Conservation (phyloP, 2,888 invertebrate genomes). For the Alloscopus bannaensis region DNA sequence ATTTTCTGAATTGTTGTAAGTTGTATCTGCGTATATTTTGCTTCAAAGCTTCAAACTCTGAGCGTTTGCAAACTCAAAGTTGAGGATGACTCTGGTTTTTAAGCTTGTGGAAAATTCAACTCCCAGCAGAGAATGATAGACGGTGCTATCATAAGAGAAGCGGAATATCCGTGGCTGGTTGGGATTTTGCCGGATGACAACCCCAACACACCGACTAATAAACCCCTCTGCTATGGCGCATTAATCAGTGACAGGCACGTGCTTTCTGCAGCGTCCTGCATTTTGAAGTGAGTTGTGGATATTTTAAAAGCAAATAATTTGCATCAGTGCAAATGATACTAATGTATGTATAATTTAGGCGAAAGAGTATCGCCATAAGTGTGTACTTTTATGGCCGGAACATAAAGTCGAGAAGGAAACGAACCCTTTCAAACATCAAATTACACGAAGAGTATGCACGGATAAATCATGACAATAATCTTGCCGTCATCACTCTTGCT, state of each 20-base stretch:
- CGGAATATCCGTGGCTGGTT: conserved; percentile 55
- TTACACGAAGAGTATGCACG: conserved; percentile 31
- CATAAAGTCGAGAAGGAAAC: conserved; percentile 9
- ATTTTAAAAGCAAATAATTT: not conserved
- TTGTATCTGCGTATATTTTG: not conserved
- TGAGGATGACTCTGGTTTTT: not conserved
- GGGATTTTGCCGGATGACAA: conserved; percentile 37
- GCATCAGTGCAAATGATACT: not conserved
- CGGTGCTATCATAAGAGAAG: conserved; percentile 13
- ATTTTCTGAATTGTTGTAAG: conserved; percentile 51
- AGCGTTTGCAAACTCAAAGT: not conserved
- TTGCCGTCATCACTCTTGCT: conserved; percentile 44
- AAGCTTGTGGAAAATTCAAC: conserved; percentile 36
- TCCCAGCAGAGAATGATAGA: conserved; percentile 10
- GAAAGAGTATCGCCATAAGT: conserved; percentile 18
- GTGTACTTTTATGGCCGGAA: conserved; percentile 38
- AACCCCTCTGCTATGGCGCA: conserved; percentile 39
- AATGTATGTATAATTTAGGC: conserved; percentile 7
- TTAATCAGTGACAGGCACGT: conserved; percentile 46
- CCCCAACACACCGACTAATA: not conserved
- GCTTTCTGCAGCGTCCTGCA: conserved; percentile 41
- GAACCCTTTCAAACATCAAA: conserved; percentile 11
- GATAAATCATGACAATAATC: conserved; percentile 39
- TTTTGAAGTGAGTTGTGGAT: conserved; percentile 17
- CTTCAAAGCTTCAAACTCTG: not conserved